Percentiles rank a stretch among this genome's conserved stretches.
Evolutionary conservation across 2,888 invertebrate genomes (phyloP).

Genomic region (Limnephilus marmoratus): DNA sequence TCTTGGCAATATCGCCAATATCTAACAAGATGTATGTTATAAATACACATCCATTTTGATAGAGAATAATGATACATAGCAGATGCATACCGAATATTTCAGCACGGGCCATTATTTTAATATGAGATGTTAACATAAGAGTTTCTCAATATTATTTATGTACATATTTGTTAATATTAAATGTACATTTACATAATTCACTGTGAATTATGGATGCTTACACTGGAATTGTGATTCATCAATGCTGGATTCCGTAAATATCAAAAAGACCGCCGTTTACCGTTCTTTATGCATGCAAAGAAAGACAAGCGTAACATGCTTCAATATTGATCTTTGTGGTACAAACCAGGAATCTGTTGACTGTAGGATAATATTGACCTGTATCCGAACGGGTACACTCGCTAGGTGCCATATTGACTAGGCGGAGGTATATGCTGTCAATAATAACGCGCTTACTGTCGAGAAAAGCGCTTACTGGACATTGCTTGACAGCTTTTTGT

Average conservation of each 20-base stretch:
- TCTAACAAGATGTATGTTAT: not conserved
- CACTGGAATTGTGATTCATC: not conserved
- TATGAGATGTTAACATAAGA: not conserved
- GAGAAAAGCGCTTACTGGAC: not conserved
- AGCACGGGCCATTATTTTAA: not conserved
- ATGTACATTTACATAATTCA: not conserved
- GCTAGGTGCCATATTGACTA: slow-evolving; percentile 31
- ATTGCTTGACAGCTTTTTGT: not conserved
- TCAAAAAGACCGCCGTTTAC: not conserved
- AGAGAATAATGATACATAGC: not conserved
- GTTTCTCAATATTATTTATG: not conserved
- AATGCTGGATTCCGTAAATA: not conserved
- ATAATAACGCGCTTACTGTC: not conserved
- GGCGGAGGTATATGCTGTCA: not conserved
- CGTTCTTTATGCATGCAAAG: not conserved
- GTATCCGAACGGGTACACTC: slow-evolving; percentile 9
- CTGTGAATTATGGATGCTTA: not conserved
- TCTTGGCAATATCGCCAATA: not conserved
- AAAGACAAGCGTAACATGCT: not conserved
- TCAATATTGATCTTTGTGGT: slow-evolving; percentile 22
- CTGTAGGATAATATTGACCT: slow-evolving; percentile 22
- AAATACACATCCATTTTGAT: not conserved
- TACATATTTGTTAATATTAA: not conserved
- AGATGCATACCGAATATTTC: not conserved
- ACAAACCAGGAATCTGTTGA: slow-evolving; percentile 35